phyloP scores from a whole-genome alignment of 2,113 vertebrate species.

The Hemiscyllium ocellatum region DNA sequence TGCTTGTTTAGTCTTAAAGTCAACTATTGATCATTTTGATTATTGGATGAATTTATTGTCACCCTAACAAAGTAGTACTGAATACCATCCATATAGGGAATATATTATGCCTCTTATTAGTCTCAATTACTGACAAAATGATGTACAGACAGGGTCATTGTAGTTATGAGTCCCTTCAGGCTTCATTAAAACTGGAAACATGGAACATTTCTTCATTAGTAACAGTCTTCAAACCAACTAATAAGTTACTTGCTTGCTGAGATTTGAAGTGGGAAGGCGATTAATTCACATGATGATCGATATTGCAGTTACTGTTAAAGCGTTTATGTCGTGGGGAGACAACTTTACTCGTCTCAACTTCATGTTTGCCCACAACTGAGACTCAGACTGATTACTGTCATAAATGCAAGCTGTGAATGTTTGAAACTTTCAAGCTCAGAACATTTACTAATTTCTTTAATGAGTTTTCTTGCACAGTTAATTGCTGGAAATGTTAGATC shows the following conservation, averaged over 20 bases:
- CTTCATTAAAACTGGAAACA: slow-evolving; percentile 30
- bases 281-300: background rate
- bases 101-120: slow-evolving; percentile 31
- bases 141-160: background rate
- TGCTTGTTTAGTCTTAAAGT: background rate
- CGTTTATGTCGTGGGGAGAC: background rate
- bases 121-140: background rate
- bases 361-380: background rate
- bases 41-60: background rate
- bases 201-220: slow-evolving; percentile 20
- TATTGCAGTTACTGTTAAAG: background rate
- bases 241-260: background rate
- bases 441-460: background rate
- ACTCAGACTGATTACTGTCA: background rate
- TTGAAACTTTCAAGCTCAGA: background rate
- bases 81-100: background rate
- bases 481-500: background rate
- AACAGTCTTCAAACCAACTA: background rate
- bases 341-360: background rate
- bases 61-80: background rate
- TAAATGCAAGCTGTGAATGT: background rate
- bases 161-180: slow-evolving; percentile 8
- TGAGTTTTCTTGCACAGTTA: background rate
- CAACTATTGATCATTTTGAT: background rate
- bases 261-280: background rate